phyloP scores from a whole-genome alignment of 1,140 invertebrate genomes.

The Pseudomyrmex cubaensis region DNA sequence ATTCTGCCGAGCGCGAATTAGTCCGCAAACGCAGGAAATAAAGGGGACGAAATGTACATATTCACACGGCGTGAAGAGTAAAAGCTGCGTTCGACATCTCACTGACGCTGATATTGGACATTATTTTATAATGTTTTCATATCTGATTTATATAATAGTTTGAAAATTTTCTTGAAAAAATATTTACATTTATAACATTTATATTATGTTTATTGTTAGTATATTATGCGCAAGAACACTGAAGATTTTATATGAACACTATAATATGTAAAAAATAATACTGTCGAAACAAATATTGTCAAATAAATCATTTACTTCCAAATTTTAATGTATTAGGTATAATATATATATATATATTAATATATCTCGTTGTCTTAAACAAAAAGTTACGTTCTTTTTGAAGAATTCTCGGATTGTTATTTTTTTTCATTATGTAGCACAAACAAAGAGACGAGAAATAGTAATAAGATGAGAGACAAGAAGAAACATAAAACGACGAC shows the following conservation, averaged over 20 bases:
- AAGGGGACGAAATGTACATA: background rate
- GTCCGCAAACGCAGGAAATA: slow-evolving; percentile 12
- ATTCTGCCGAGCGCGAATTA: slow-evolving; percentile 36
- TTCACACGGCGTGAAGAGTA: background rate
- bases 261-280: no score
- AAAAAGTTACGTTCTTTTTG: slow-evolving; percentile 3
- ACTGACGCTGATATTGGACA: background rate
- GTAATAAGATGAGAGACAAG: background rate
- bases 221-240: no score
- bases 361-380: background rate
- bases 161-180: no score
- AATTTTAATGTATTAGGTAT: background rate
- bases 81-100: background rate
- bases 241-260: no score
- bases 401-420: background rate
- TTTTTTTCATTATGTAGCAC: background rate
- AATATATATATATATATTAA: no score
- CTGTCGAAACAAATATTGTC: background rate
- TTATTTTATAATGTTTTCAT: background rate
- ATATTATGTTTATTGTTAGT: no score
- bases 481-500: background rate
- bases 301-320: background rate
- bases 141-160: no score
- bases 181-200: no score
- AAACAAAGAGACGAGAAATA: slow-evolving; percentile 15